Base-by-base conservation (phyloP, 2,888 invertebrate genomes). In the Zhengitettix transpicula region DNA sequence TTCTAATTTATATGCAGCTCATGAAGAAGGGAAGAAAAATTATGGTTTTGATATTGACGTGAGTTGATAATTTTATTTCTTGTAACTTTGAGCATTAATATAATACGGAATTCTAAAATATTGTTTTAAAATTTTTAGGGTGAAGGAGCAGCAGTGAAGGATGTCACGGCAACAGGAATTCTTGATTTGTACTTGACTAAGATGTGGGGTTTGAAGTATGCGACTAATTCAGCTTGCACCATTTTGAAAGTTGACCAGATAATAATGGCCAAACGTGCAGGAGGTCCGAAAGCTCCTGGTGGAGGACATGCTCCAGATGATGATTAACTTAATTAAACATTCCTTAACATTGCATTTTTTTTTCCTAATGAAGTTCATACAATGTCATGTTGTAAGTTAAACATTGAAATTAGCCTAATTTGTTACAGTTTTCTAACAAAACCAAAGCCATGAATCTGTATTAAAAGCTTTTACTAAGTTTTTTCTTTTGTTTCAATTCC, bases 181-280 rank as follows among this genome's bases (percentile, higher is more conserved):
- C 75, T 85, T 58, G 96, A 97, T 78, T 77, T 92, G 61, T 96
- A 82, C 72, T 72, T 86, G 54, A 80, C 87, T 40, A 99, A 99
- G 73, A 79, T 83, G 70, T 98, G 97, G 95, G 97, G 86, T 5
- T 75, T 99, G 59, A 95, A 96, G 72, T 95, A 98, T 75, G 96
- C 98, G 0, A 89, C 93, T 0, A 84, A 88, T 63, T 94, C 95
- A 1, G 94, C 97, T 1, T 83, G 87, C 63, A 96, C 96, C 1
- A 88, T 97, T 65, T 79, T 98, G 41, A 86, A 89, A 72, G 92
- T 98, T 40, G 95, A 97, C 75, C 94, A 97, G 77, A 97, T 98
- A 66, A 97, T 98, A 65, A 96, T 97, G 96, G 94, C 97, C 0
- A 97, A 97, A 76, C 81, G 89, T 67, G 95, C 96, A 15, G 97